Conservation (phyloP, 1,140 invertebrate genomes). For the Nomia melanderi region DNA sequence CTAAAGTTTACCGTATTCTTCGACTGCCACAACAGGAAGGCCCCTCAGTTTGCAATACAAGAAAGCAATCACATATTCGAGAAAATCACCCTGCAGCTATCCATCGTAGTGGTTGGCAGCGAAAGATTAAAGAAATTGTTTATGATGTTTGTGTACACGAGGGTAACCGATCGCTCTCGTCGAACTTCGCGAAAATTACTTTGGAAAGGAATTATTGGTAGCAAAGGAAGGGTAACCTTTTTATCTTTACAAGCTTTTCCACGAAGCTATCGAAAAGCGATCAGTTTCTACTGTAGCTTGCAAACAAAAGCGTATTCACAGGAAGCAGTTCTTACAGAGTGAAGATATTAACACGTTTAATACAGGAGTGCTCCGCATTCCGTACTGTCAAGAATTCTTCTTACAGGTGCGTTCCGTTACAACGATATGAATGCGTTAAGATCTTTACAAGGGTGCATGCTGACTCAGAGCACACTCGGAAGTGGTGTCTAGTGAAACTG, state of each 20-base stretch:
- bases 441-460: constrained; percentile 57
- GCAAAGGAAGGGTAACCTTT: too few species aligned
- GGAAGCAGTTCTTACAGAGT: constrained; percentile 54
- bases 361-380: constrained; percentile 53
- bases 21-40: too few species aligned
- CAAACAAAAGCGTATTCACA: constrained; percentile 60
- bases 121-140: constrained; percentile 56
- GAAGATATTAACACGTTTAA: constrained; percentile 47
- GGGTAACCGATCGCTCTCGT: not conserved
- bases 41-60: not conserved
- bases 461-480: constrained; percentile 42
- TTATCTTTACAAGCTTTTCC: constrained; percentile 4
- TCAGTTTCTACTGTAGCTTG: constrained; percentile 42
- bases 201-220: too few species aligned
- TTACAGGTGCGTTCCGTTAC: constrained; percentile 52
- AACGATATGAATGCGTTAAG: constrained; percentile 43
- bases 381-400: constrained; percentile 40
- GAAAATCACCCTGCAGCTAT: constrained; percentile 36
- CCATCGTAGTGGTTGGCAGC: constrained; percentile 48
- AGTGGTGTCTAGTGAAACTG: constrained; percentile 48
- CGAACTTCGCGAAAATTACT: constrained; percentile 6
- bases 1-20: too few species aligned
- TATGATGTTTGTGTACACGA: constrained; percentile 40
- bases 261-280: not conserved
- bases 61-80: constrained; percentile 17